Evolutionary conservation across 1,140 invertebrate species (phyloP), one percentile per base, ranked within the genome.

Genomic region (Platorchestia sp.): DNA sequence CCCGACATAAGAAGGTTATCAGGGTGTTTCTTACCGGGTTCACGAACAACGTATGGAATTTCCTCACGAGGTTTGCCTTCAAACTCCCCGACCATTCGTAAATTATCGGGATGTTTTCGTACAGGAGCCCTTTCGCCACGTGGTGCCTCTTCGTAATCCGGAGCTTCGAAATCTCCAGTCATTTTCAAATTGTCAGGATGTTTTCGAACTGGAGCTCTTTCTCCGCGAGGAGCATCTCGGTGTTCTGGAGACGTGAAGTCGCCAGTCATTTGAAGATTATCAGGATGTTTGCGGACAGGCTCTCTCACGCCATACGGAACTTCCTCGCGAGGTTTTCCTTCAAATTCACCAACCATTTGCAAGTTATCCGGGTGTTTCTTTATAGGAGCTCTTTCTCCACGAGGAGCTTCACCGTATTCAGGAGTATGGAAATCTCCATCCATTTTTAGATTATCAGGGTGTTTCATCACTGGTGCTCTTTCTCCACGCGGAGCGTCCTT

Each of bases 251-350:
- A 95, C 36, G 95, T 42, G 96, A 98, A 97, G 97, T 98, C 98
- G 22, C 98, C 98, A 22, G 53, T 98, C 16, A 98, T 97, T 6
- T 97, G 97, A 0, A 98, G 96, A 96, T 98, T 97, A 95, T 98
- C 97, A 96, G 97, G 96, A 96, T 98, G 96, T 95, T 96, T 96
- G n/a, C 97, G 97, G 36, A 97, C 96, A 1, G 97, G 96, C 0
- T 97, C 97, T 86, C 96, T 97, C 42, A 95, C 96, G 87, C 51
- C 96, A 42, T 90, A 90, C 95, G 5, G 97, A 97, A 89, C 95
- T 97, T 96, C 91, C 40, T 53, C 96, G 91, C 87, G 90, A 27
- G 45, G 95, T 44, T 90, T 93, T 90, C 95, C 95, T 96, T 95
- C 95, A 95, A 97, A 96, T 45, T 96, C 96, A 47, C 96, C 95